Evolutionary conservation across 1,140 invertebrate genomes (phyloP).

Genomic region (Diprion similis): DNA sequence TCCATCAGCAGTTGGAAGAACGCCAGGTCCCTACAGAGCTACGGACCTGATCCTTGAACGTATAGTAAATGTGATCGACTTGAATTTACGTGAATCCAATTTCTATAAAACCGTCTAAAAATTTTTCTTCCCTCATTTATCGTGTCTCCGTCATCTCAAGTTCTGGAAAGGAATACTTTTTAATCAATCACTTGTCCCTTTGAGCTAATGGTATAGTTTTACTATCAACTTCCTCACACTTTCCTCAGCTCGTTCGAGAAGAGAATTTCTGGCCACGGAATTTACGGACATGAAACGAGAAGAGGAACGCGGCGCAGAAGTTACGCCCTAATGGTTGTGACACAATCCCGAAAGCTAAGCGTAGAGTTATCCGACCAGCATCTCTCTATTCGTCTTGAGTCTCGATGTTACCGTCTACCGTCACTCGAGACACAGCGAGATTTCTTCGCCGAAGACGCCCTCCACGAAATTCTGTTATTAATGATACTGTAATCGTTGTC

Average conservation of each 20-base stretch:
- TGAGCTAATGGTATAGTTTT: too few relatives aligned
- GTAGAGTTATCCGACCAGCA: neutral
- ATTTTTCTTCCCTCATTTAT: neutral
- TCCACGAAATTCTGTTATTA: neutral
- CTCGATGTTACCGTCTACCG: neutral
- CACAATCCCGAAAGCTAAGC: neutral
- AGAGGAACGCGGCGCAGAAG: neutral
- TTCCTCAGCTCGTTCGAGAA: neutral
- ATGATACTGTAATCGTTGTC: neutral
- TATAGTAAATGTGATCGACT: neutral
- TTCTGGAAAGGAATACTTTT: too few relatives aligned
- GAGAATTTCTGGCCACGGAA: neutral
- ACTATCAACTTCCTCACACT: neutral
- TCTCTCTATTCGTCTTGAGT: neutral
- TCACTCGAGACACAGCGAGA: neutral
- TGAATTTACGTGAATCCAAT: slow-evolving; percentile 6
- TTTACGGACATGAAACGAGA: neutral
- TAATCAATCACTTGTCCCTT: too few relatives aligned
- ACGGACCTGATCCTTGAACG: neutral
- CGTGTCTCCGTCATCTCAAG: too few relatives aligned
- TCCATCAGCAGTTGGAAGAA: slow-evolving; percentile 1
- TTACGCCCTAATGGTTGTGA: neutral
- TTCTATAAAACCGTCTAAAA: neutral
- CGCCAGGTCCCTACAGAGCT: neutral
- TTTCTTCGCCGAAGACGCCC: neutral